These are phyloP conservation scores for Drosophila parabipectinata DNA, from an alignment of 1,140 invertebrate genomes.

Conservation along the genomic window DNA sequence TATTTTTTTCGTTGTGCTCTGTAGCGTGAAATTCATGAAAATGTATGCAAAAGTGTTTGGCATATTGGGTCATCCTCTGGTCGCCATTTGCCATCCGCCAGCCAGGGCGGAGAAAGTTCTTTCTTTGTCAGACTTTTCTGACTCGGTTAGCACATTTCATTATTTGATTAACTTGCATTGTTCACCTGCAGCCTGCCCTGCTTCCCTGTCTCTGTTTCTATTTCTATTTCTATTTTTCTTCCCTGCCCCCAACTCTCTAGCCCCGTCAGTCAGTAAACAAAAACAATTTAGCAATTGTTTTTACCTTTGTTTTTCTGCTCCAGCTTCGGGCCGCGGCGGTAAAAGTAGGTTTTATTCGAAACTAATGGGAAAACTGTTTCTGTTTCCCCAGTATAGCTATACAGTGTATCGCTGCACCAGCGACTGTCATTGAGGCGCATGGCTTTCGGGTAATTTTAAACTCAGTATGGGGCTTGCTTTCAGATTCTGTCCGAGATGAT, in stretches of 20 bases:
- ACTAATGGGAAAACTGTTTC: slow-evolving; percentile 69
- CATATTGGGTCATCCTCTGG: slow-evolving; percentile 64
- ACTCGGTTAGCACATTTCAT: slow-evolving; percentile 69
- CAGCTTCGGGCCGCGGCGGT: slow-evolving; percentile 48
- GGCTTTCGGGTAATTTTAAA: slow-evolving; percentile 41
- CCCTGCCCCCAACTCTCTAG: background rate
- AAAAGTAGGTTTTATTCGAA: slow-evolving; percentile 76
- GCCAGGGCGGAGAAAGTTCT: slow-evolving; percentile 66
- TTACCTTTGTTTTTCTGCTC: slow-evolving; percentile 50
- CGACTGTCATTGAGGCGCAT: slow-evolving; percentile 55
- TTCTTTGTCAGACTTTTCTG: slow-evolving; percentile 42
- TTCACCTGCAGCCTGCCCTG: slow-evolving; percentile 59
- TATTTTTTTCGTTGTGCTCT: slow-evolving; percentile 46
- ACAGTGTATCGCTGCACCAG: slow-evolving; percentile 5
- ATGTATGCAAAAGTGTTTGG: slow-evolving; percentile 74
- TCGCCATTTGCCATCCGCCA: slow-evolving; percentile 9
- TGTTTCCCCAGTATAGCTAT: slow-evolving; percentile 46
- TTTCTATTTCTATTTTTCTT: background rate
- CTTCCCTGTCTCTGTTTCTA: slow-evolving; percentile 17
- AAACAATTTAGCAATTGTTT: slow-evolving; percentile 67
- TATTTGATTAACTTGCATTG: slow-evolving; percentile 82
- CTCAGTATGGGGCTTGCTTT: slow-evolving; percentile 47
- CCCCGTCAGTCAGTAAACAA: slow-evolving; percentile 42
- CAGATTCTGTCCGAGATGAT: slow-evolving; percentile 60
- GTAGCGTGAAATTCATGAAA: slow-evolving; percentile 79